These are phyloP conservation scores for Danio kyathit DNA, from an alignment of 2,797 vertebrate species.

Conservation along the genomic window DNA sequence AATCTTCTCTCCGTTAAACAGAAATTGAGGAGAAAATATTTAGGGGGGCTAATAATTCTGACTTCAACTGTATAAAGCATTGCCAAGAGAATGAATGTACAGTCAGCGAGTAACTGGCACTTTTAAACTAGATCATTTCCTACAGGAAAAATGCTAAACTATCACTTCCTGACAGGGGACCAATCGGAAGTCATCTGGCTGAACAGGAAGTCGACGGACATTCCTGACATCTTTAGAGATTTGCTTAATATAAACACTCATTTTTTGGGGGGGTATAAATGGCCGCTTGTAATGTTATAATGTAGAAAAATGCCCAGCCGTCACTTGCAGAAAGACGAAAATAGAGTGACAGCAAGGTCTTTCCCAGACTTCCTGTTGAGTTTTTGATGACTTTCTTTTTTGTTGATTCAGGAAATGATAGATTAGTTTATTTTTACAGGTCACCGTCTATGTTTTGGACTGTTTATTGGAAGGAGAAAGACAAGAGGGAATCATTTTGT, in stretches of 20 bases:
- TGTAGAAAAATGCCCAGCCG: constrained; percentile 54
- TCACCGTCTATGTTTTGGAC: too few species aligned
- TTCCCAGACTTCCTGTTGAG: background rate
- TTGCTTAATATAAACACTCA: constrained; percentile 4
- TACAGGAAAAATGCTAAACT: constrained; percentile 60
- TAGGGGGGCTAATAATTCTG: too few species aligned
- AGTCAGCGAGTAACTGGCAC: constrained; percentile 26
- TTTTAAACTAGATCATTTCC: constrained; percentile 51
- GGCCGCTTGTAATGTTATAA: too few species aligned
- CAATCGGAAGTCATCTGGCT: constrained; percentile 67
- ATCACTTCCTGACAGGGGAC: constrained; percentile 73
- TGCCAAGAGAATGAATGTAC: constrained; percentile 20
- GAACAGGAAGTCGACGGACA: constrained; percentile 64
- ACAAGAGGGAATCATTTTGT: too few species aligned
- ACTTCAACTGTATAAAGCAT: background rate
- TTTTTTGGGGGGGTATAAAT: too few species aligned
- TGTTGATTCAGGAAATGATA: constrained; percentile 48
- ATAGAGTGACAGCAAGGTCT: background rate
- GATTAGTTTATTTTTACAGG: constrained; percentile 51
- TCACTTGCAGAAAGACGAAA: constrained; percentile 33
- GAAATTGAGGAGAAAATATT: too few species aligned
- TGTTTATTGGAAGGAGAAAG: too few species aligned
- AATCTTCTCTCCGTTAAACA: too few species aligned
- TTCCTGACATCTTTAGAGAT: background rate
- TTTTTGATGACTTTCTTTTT: constrained; percentile 17